Evolutionary conservation across 2,888 invertebrate genomes (phyloP).

Genomic region (Aromia moschata): DNA sequence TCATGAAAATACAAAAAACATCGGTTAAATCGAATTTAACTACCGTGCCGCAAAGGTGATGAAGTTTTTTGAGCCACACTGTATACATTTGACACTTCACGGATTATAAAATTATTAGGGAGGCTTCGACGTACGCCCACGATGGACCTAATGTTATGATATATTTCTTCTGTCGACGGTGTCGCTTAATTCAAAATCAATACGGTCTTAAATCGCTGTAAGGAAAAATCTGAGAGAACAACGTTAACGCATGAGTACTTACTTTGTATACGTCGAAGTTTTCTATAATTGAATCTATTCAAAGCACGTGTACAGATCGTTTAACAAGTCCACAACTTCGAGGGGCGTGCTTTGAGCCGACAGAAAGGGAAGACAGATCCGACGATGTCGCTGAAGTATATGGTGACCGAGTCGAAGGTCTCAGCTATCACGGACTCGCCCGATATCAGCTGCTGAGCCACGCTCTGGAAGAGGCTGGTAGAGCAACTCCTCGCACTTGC

Average conservation of each 20-base stretch:
- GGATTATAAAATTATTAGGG: too few species aligned
- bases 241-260: constrained; percentile 46
- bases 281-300: constrained; percentile 96
- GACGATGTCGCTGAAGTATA: constrained; percentile 97
- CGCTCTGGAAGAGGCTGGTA: constrained; percentile 91
- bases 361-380: constrained; percentile 90
- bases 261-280: constrained; percentile 98
- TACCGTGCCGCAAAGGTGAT: too few species aligned
- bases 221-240: not conserved
- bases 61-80: too few species aligned
- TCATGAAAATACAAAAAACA: too few species aligned
- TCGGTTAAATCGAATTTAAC: too few species aligned
- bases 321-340: constrained; percentile 93
- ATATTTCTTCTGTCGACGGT: too few species aligned
- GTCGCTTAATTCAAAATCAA: not conserved
- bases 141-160: too few species aligned
- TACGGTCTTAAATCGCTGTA: not conserved
- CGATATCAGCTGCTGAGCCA: constrained; percentile 90
- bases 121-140: too few species aligned
- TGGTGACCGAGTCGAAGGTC: constrained; percentile 92
- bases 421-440: constrained; percentile 92
- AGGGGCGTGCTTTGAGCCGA: constrained; percentile 92
- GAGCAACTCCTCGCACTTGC: constrained; percentile 95
- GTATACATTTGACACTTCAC: too few species aligned
- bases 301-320: constrained; percentile 97